Conservation (phyloP, 2,113 vertebrate genomes). For the Oncorhynchus clarkii region DNA sequence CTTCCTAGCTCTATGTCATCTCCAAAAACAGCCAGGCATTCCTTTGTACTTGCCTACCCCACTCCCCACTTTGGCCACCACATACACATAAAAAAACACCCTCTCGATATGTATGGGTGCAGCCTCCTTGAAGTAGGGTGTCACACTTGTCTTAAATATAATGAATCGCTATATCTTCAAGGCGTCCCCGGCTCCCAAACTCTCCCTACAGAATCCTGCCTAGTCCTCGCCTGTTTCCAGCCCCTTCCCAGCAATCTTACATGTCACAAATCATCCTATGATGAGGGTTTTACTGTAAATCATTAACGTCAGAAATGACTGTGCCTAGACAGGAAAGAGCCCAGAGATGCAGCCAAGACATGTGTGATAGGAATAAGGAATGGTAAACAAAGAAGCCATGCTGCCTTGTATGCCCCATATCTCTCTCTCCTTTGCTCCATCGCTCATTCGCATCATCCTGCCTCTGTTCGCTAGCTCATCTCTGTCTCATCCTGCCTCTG, state of each 20-base stretch:
- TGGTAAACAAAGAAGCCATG: conserved; percentile 69
- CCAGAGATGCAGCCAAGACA: conserved; percentile 66
- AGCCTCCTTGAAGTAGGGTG: conserved; percentile 97
- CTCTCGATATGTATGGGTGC: conserved; percentile 92
- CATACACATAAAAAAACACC: conserved; percentile 82
- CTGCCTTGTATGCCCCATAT: conserved; percentile 60
- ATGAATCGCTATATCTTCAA: conserved; percentile 97
- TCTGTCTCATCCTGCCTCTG: conserved; percentile 30
- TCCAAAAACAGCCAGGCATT: conserved; percentile 92
- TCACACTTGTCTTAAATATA: conserved; percentile 99
- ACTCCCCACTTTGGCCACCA: conserved; percentile 87
- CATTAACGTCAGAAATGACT: conserved; percentile 99
- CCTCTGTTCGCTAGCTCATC: conserved; percentile 6
- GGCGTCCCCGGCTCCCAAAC: conserved; percentile 95
- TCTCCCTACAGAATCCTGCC: conserved; percentile 93
- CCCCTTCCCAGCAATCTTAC: conserved; percentile 80
- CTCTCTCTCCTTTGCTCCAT: conserved; percentile 35
- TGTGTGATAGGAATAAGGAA: conserved; percentile 66
- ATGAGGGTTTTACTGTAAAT: conserved; percentile 91
- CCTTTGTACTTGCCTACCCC: conserved; percentile 92
- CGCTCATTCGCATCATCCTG: conserved; percentile 15
- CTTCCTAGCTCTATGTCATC: conserved; percentile 92
- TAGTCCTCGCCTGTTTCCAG: conserved; percentile 75
- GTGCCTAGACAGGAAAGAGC: conserved; percentile 76
- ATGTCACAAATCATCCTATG: conserved; percentile 96